phyloP scores from a whole-genome alignment of 1,140 invertebrate genomes.

The Chymomyza costata region DNA sequence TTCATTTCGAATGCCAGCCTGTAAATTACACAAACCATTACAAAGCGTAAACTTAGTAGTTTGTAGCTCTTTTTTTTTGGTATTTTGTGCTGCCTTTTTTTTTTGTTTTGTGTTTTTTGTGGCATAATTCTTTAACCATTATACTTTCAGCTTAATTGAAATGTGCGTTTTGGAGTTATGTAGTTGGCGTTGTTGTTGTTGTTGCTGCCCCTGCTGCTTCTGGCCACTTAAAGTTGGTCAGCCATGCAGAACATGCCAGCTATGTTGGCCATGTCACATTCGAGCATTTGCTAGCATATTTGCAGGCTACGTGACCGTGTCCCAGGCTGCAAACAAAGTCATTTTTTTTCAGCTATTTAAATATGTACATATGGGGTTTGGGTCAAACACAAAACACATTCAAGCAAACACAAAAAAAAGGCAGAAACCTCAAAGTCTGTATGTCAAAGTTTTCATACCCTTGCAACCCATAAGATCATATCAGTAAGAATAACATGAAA shows the following conservation, averaged over 20 bases:
- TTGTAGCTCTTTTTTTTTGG: too few relatives aligned
- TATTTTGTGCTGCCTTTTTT: too few relatives aligned
- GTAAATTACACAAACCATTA: background rate
- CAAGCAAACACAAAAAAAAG: conserved; percentile 48
- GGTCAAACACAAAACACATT: conserved; percentile 11
- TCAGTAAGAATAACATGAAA: too few relatives aligned
- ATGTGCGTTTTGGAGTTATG: conserved; percentile 44
- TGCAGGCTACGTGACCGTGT: conserved; percentile 49
- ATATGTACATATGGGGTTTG: conserved; percentile 51
- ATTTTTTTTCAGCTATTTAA: conserved; percentile 54
- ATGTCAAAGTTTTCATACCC: too few relatives aligned
- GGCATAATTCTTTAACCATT: too few relatives aligned
- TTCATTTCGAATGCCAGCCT: conserved; percentile 21
- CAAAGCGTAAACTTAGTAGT: background rate
- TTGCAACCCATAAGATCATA: too few relatives aligned
- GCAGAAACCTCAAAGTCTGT: conserved; percentile 20
- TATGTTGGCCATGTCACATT: conserved; percentile 44
- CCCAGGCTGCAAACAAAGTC: conserved; percentile 49
- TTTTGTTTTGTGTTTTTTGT: too few relatives aligned
- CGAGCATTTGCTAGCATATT: conserved; percentile 52
- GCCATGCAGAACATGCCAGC: conserved; percentile 10
- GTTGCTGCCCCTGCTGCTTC: conserved; percentile 16
- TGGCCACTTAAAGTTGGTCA: conserved; percentile 1
- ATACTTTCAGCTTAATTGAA: conserved; percentile 59
- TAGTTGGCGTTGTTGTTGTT: too few relatives aligned